Conservation (phyloP, 1,140 invertebrate species). For the Tachypleus tridentatus region DNA sequence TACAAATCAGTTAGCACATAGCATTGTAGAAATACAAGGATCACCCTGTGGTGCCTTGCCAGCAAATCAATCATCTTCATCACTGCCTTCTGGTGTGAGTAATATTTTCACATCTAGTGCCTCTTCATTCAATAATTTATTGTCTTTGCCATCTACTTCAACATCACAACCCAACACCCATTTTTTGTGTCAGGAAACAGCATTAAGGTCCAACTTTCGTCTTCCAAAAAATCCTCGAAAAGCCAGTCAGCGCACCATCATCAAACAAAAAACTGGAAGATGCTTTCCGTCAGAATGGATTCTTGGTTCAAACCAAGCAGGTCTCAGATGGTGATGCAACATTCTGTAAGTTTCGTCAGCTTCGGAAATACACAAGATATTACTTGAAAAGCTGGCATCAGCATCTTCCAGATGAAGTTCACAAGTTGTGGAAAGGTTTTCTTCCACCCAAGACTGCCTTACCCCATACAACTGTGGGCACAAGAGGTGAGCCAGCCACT, state of each 20-base stretch:
- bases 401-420: constrained; percentile 54
- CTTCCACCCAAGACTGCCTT: constrained; percentile 24
- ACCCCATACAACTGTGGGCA: neutral
- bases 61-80: too few species aligned
- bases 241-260: constrained; percentile 64
- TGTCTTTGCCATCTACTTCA: too few species aligned
- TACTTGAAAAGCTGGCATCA: constrained; percentile 86
- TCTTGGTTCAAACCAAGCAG: constrained; percentile 83
- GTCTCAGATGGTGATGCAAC: constrained; percentile 80
- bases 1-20: too few species aligned
- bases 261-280: constrained; percentile 73
- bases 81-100: too few species aligned
- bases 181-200: too few species aligned
- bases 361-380: constrained; percentile 82
- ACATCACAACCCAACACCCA: too few species aligned
- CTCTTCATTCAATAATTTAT: too few species aligned
- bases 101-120: too few species aligned
- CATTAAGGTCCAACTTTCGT: too few species aligned
- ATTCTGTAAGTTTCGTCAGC: constrained; percentile 82
- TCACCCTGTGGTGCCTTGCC: too few species aligned
- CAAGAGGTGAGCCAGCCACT: too few species aligned
- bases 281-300: constrained; percentile 83
- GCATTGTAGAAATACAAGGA: too few species aligned
- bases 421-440: constrained; percentile 28
- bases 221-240: constrained; percentile 28